phyloP scores from a whole-genome alignment of 2,797 vertebrate genomes.

The Pseudotriccus pelzelni region DNA sequence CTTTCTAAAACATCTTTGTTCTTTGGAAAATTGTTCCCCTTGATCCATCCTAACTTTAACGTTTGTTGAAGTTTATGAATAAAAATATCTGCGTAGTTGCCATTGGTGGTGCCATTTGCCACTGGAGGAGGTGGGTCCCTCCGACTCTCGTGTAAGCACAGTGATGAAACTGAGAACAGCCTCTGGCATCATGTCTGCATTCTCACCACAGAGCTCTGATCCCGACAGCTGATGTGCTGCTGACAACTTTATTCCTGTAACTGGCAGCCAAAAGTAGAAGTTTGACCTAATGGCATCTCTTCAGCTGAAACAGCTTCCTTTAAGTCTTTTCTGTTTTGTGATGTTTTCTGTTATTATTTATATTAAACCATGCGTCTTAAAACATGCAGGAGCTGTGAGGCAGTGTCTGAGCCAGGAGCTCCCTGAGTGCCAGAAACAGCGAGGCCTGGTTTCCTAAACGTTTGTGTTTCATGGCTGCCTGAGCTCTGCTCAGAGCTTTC shows the following conservation, averaged over 20 bases:
- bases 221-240: conserved; percentile 55
- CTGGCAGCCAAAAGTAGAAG: conserved; percentile 48
- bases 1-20: neutral
- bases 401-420: neutral
- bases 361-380: neutral
- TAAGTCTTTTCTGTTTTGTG: neutral
- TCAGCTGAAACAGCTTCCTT: conserved; percentile 29
- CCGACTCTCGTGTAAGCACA: neutral
- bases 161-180: conserved; percentile 39
- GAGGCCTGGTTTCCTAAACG: neutral
- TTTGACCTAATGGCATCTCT: conserved; percentile 13
- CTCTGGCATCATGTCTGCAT: conserved; percentile 29
- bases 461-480: conserved; percentile 24
- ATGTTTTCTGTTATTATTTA: conserved; percentile 38
- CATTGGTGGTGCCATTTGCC: neutral
- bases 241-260: conserved; percentile 67
- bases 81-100: neutral
- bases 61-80: neutral
- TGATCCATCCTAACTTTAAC: neutral
- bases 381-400: neutral
- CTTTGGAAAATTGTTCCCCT: neutral
- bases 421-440: neutral
- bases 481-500: neutral
- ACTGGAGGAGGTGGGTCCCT: neutral
- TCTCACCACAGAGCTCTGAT: conserved; percentile 40